Evolutionary conservation across 2,797 vertebrate genomes (phyloP), one percentile per base, ranked within the genome.

Genomic region (Amblyopsis hoosieri): DNA sequence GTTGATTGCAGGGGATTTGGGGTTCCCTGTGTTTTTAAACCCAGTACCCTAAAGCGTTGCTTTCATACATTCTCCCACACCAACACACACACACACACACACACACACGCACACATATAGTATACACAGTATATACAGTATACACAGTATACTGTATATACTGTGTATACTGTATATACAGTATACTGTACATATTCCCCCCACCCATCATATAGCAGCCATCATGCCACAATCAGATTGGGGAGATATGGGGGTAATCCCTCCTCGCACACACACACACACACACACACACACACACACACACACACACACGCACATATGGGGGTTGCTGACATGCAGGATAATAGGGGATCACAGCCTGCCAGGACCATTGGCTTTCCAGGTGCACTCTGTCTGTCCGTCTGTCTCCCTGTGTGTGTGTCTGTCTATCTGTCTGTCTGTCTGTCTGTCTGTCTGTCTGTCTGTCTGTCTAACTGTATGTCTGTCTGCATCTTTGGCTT

Each of bases 271-370:
- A 49, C 57, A 59, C 45, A 48, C 45, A 58, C 56, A 58, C 42
- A n/a, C 54, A 37, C 17, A 10, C 3, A 4, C 51, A 53, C 51
- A 53, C 51, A 53, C 51, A 10, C 14, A 17, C 51, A 51, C 50
- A 53, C 17, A 12, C 17, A 29, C 51, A 53, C 19, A 54, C 4
- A 13, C 12, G 8, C 51, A 15, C 15, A 15, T 19, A 9, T 3
- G 15, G 72, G 72, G 91, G 90, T 88, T 83, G 90, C 93, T 89
- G 92, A 90, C 87, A 93, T 86, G 90, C 69, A 71, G 81, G 86
- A 91, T 87, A 86, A 93, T 92, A 91, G 90, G 75, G 87, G 90
- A 91, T 94, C 92, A 93, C 93, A 93, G 93, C 89, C 78, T 85
- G 91, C 87, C 90, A 90, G 91, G 90, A 91, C 90, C 78, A 87